These are phyloP conservation scores for Ageneiosus marmoratus DNA, from an alignment of 2,113 vertebrate genomes.

Conservation along the genomic window DNA sequence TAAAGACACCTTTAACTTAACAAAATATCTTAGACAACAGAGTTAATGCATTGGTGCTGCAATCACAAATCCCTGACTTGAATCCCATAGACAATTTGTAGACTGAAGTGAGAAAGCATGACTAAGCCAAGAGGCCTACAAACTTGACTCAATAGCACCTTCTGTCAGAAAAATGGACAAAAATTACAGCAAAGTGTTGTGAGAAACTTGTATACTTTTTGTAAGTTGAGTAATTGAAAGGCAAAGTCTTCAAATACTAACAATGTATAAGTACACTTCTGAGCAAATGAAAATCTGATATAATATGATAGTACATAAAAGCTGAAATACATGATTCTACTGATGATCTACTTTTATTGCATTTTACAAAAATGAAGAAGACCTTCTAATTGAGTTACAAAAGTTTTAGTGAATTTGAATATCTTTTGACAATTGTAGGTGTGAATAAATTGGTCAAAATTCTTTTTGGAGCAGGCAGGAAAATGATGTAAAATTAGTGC, in stretches of 20 bases:
- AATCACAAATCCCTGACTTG: neutral
- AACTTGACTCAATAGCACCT: neutral
- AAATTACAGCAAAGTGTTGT: neutral
- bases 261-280: neutral
- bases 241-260: neutral
- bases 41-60: neutral
- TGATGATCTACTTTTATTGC: neutral
- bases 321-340: neutral
- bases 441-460: neutral
- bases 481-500: neutral
- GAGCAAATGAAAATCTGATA: neutral
- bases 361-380: neutral
- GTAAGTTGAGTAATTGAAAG: neutral
- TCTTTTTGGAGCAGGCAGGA: neutral
- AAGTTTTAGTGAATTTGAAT: neutral
- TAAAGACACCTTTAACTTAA: neutral
- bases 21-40: neutral
- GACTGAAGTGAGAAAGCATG: neutral
- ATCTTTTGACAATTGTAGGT: neutral
- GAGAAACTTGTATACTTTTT: neutral
- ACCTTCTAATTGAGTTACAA: neutral
- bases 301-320: neutral
- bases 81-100: neutral
- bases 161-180: neutral
- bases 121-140: neutral